Evolutionary conservation across 1,140 invertebrate species (phyloP), one percentile per base, ranked within the genome.

Genomic region (Pomacea maculata): DNA sequence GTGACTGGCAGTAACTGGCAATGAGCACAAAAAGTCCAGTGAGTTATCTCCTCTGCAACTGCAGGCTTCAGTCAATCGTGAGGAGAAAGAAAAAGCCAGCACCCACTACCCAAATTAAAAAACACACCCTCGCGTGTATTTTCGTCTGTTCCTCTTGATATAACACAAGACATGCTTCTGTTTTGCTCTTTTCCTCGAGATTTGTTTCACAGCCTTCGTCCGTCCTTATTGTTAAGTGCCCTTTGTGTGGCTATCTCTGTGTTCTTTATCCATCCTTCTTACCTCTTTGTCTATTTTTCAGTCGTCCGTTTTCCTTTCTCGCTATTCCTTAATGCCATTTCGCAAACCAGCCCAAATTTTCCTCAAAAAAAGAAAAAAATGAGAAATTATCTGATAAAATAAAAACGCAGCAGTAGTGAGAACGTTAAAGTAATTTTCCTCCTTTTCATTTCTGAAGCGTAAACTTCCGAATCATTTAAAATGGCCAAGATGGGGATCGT

Each of bases 381-480:
- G 21, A 7, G 12, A 34, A 34, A 34, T 70, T 70, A 70, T 34
- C 67, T 25, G 67, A n/a, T 70, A 25, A 25, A 34, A 70, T 25
- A 25, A 70, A 70, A 70, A 70, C 1, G 1, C 1, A 15, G 21
- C 21, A 34, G 57, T 76, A 17, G 34, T 76, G n/a, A 7, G 61
- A 61, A 29, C 61, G n/a, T 65, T 70, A 78, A 70, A 78, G 77
- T 29, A 54, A 78, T 78, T 78, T 57, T 45, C 67, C 68, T 78
- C 77, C 67, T 78, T 67, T 78, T 78, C 34, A 78, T 25, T 54
- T 65, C 34, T 78, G 65, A 78, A 71, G 65, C 77, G 65, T 78
- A 67, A 78, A 78, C 25, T 70, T 70, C 52, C 52, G 25, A 70
- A 68, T 65, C 70, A 10, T 65, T 70, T n/a, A 65, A 57, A 65